phyloP scores from a whole-genome alignment of 2,113 vertebrate genomes.

The Columba janthina region DNA sequence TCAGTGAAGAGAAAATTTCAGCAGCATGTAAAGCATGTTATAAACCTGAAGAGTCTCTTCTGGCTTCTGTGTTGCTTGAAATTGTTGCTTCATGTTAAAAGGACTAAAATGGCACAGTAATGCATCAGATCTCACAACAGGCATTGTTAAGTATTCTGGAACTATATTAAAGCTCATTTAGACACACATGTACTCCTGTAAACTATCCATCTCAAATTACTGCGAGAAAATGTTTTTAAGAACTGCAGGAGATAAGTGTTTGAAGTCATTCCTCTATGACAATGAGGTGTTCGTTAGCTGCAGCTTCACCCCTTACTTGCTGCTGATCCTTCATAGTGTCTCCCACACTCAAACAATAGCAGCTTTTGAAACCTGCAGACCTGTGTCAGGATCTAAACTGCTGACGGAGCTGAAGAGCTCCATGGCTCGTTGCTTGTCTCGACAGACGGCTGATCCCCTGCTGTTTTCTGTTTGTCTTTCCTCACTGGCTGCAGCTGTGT shows the following conservation, averaged over 20 bases:
- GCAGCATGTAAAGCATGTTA: too few relatives aligned
- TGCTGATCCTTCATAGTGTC: background rate
- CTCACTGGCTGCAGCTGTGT: background rate
- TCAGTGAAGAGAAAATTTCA: too few relatives aligned
- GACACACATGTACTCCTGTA: background rate
- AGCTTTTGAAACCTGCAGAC: background rate
- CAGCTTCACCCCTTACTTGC: background rate
- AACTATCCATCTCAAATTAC: background rate
- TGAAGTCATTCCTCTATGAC: fast-evolving
- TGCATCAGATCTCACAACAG: background rate
- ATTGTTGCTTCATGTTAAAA: too few relatives aligned
- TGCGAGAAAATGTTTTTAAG: background rate
- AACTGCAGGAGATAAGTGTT: background rate
- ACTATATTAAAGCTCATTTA: too few relatives aligned
- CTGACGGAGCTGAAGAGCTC: background rate
- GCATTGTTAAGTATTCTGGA: background rate
- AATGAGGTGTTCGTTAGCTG: background rate
- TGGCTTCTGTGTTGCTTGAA: too few relatives aligned
- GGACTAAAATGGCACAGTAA: too few relatives aligned
- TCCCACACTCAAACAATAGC: background rate
- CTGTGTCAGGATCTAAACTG: background rate
- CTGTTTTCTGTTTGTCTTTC: constrained; percentile 8
- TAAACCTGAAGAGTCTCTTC: too few relatives aligned
- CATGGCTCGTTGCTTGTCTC: fast-evolving
- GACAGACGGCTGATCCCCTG: background rate